These are phyloP conservation scores for Desoria tigrina DNA, from an alignment of 2,888 invertebrate genomes.

Conservation along the genomic window DNA sequence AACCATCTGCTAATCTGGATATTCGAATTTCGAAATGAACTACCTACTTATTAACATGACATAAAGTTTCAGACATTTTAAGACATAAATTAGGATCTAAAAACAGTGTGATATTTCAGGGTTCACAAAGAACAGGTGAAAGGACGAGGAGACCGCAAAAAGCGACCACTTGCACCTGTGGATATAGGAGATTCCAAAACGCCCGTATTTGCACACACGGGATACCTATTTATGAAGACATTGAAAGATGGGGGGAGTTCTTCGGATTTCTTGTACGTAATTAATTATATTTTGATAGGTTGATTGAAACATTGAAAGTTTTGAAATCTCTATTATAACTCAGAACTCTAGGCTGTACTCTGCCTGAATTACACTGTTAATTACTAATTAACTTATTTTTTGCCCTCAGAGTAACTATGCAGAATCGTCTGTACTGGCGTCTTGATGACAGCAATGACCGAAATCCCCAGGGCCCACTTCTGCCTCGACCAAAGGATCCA, in stretches of 20 bases:
- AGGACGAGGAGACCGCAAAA: constrained; percentile 40
- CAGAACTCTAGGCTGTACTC: too few relatives aligned
- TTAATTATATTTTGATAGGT: background rate
- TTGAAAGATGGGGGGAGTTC: constrained; percentile 40
- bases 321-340: too few relatives aligned
- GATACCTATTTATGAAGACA: constrained; percentile 44
- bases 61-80: too few relatives aligned
- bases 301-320: constrained; percentile 5
- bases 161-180: constrained; percentile 31
- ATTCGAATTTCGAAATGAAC: background rate
- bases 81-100: too few relatives aligned
- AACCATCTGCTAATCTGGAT: background rate
- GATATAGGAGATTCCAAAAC: constrained; percentile 29
- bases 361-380: background rate
- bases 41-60: too few relatives aligned
- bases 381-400: too few relatives aligned
- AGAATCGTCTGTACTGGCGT: constrained; percentile 45
- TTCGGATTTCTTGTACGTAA: constrained; percentile 47
- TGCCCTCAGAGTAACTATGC: constrained; percentile 27
- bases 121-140: constrained; percentile 40
- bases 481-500: constrained; percentile 65
- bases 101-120: constrained; percentile 21
- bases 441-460: constrained; percentile 37
- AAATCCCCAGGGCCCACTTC: constrained; percentile 55
- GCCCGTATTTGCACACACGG: constrained; percentile 39